Conservation (phyloP, 2,113 vertebrate species). For the Gorsachius goisagi region DNA sequence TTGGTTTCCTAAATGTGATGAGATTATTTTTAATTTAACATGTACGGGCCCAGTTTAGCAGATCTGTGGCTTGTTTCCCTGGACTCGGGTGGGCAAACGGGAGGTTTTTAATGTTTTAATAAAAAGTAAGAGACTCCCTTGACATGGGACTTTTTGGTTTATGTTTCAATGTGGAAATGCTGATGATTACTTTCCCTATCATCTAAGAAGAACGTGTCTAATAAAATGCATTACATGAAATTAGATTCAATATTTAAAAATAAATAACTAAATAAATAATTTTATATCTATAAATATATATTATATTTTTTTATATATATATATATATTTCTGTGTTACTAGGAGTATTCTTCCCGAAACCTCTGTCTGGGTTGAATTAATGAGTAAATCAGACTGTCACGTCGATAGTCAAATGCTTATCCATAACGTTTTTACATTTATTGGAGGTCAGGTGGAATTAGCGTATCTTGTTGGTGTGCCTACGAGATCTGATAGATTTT, state of each 20-base stretch:
- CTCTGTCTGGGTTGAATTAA: neutral
- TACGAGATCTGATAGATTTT: neutral
- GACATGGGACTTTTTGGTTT: neutral
- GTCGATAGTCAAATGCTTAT: neutral
- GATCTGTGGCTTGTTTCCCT: neutral
- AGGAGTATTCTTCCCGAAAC: neutral
- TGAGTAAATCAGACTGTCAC: neutral
- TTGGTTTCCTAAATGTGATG: neutral
- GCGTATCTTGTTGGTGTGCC: neutral
- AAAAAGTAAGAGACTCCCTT: neutral
- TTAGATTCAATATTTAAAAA: neutral
- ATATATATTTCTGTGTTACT: neutral
- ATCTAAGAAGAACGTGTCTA: neutral
- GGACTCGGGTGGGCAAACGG: neutral
- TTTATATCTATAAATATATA: too few species aligned
- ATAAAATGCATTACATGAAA: neutral
- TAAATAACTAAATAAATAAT: neutral
- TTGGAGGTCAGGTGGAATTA: neutral
- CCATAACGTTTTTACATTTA: neutral
- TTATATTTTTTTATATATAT: too few species aligned
- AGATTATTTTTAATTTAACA: conserved; percentile 27
- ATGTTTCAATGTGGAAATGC: neutral
- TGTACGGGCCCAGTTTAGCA: neutral
- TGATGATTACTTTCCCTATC: neutral
- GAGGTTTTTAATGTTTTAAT: neutral